These are phyloP conservation scores for Eutolmus rufibarbis DNA, from an alignment of 2,888 invertebrate species.

Conservation along the genomic window DNA sequence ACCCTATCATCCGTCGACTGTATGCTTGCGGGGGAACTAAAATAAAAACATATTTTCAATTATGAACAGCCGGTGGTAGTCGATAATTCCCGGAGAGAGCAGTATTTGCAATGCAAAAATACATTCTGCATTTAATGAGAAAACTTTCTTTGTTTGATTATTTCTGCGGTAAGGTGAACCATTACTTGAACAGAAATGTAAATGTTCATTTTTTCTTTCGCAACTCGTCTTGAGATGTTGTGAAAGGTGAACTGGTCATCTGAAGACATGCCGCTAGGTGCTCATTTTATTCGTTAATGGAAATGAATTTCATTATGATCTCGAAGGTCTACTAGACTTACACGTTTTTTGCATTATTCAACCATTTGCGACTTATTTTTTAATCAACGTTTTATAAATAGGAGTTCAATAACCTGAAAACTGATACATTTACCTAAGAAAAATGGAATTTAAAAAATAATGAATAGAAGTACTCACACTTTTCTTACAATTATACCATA, in stretches of 20 bases:
- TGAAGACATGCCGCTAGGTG: background rate
- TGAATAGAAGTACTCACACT: too few relatives aligned
- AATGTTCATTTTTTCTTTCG: background rate
- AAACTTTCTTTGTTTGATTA: conserved; percentile 19
- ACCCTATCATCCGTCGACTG: background rate
- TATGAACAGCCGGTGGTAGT: background rate
- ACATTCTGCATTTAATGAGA: conserved; percentile 8
- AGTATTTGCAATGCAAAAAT: conserved; percentile 17
- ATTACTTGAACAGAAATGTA: background rate
- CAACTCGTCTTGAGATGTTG: background rate
- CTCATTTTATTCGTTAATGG: background rate
- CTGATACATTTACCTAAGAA: too few relatives aligned
- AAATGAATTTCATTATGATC: background rate
- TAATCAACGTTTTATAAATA: background rate
- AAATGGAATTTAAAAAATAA: too few relatives aligned
- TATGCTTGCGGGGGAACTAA: background rate
- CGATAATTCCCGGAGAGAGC: background rate
- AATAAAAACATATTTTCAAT: conserved; percentile 25
- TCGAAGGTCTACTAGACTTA: too few relatives aligned
- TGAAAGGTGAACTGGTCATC: background rate
- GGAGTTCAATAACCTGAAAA: too few relatives aligned
- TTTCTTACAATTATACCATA: too few relatives aligned
- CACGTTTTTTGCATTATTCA: background rate
- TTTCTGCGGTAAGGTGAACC: background rate
- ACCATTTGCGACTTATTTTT: background rate